A percentile compares a stretch with the other conserved stretches of the same genome.
phyloP scores from a whole-genome alignment of 2,797 vertebrate species.

The Saguinus oedipus region DNA sequence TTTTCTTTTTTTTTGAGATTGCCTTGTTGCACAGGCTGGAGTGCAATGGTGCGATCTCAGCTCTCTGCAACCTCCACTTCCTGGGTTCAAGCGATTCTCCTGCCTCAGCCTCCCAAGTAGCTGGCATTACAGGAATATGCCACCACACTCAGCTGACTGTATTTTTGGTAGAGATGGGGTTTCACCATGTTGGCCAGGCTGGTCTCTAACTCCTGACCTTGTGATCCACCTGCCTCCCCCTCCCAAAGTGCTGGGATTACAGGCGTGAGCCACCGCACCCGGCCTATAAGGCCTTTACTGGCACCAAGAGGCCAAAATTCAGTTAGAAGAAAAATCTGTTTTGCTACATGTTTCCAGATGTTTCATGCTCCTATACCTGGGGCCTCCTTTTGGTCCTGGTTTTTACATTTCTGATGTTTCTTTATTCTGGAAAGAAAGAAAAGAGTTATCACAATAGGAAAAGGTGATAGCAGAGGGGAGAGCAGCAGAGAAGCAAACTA shows the following conservation, averaged over 20 bases:
- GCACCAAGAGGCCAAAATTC: not conserved
- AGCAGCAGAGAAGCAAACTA: not conserved
- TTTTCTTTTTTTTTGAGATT: too few species aligned
- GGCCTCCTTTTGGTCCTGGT: not conserved
- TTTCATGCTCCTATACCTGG: not conserved
- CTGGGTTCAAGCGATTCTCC: too few species aligned
- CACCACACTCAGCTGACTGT: too few species aligned
- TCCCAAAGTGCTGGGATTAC: not conserved
- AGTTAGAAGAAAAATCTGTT: not conserved
- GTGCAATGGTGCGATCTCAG: too few species aligned
- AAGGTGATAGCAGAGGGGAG: not conserved
- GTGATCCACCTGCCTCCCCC: not conserved
- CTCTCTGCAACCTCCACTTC: too few species aligned
- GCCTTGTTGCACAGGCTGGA: too few species aligned
- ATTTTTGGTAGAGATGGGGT: too few species aligned
- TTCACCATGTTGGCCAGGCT: too few species aligned
- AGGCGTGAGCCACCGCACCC: accelerated
- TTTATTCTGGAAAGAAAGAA: not conserved
- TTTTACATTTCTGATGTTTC: conserved; percentile 30
- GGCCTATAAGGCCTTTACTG: not conserved
- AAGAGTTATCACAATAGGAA: not conserved
- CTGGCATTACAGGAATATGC: too few species aligned
- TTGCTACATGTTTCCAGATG: not conserved
- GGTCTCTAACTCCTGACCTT: too few species aligned
- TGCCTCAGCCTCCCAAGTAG: too few species aligned